Base-by-base conservation (phyloP, 2,113 vertebrate species). In the Carassius gibelio region DNA sequence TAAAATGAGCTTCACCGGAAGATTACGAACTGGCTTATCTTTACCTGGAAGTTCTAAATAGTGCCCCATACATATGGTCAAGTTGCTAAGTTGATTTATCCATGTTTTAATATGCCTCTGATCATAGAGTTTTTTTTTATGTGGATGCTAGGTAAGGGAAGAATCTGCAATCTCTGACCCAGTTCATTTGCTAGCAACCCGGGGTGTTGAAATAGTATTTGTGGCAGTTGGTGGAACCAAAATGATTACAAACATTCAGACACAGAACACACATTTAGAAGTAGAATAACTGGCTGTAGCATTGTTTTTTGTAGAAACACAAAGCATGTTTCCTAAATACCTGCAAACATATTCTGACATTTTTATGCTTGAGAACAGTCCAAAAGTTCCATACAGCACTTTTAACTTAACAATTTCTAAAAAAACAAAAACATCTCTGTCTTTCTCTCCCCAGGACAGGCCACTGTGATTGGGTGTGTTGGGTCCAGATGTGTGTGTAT, bases 401-500 rank as follows among this genome's bases (percentile, higher is more conserved):
- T 59, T 21, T 0, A 21, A 19, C 55, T 57, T 1, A 55, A 13
- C 15, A 79, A n/a, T 69, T 19, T 87, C 45, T 61, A 0, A 0
- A 19, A 59, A 30, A 59, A 0, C 2, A 19, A 59, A 59, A 7
- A 14, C 57, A 59, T 19, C 21, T 75, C 17, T 72, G 9, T 62
- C n/a, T 80, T 23, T 84, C 72, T 77, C 36, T 85, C 55, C 80
- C 61, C 26, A 48, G 45, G 8, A 11, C 17, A 11, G 50, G 1
- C 19, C 0, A 1, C 8, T 23, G 23, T 48, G 75, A 83, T 45
- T 85, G 79, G 69, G 87, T 91, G 3, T 55, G 81, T 11, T 85
- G 52, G 77, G 21, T 94, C 86, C 94, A 95, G 88, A 11, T 91
- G 64, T 48, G 90, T 1, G 36, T 92, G 82, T 95, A 94, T 13